phyloP scores from a whole-genome alignment of 2,797 vertebrate genomes.

The Oophaga sylvatica region DNA sequence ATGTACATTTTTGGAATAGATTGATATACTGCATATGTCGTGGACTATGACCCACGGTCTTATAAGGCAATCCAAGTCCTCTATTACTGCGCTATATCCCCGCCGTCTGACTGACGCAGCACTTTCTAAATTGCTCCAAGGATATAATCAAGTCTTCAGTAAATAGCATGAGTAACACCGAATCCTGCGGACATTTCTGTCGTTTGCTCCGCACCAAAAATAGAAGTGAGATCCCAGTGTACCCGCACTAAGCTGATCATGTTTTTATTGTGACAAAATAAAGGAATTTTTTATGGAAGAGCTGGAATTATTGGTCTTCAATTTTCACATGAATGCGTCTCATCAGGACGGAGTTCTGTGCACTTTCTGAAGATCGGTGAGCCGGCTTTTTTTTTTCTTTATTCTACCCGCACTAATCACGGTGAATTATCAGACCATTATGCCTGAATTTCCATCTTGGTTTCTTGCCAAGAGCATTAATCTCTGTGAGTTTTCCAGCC shows the following conservation, averaged over 20 bases:
- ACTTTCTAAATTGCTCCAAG: background rate
- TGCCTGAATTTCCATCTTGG: slow-evolving; percentile 37
- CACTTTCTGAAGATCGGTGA: too few relatives aligned
- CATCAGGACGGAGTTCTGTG: too few relatives aligned
- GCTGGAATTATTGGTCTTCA: too few relatives aligned
- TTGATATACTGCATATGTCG: too few relatives aligned
- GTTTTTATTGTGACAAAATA: too few relatives aligned
- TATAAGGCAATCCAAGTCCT: background rate
- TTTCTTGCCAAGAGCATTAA: slow-evolving; percentile 30
- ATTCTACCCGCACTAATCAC: slow-evolving; percentile 38
- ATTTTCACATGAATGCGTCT: too few relatives aligned
- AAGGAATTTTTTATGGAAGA: too few relatives aligned
- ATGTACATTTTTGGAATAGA: too few relatives aligned
- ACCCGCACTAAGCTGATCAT: too few relatives aligned
- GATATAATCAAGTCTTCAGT: slow-evolving; percentile 13
- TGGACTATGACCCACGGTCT: too few relatives aligned
- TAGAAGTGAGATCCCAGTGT: background rate
- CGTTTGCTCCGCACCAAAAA: slow-evolving; percentile 19
- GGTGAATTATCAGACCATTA: slow-evolving; percentile 46
- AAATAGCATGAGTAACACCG: background rate
- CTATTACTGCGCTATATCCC: background rate
- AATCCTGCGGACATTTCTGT: background rate
- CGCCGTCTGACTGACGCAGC: background rate
- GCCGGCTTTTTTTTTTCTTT: too few relatives aligned
- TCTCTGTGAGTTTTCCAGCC: slow-evolving; percentile 9